These are phyloP conservation scores for Typhlomys cinereus DNA, from an alignment of 2,113 vertebrate species.

Conservation along the genomic window DNA sequence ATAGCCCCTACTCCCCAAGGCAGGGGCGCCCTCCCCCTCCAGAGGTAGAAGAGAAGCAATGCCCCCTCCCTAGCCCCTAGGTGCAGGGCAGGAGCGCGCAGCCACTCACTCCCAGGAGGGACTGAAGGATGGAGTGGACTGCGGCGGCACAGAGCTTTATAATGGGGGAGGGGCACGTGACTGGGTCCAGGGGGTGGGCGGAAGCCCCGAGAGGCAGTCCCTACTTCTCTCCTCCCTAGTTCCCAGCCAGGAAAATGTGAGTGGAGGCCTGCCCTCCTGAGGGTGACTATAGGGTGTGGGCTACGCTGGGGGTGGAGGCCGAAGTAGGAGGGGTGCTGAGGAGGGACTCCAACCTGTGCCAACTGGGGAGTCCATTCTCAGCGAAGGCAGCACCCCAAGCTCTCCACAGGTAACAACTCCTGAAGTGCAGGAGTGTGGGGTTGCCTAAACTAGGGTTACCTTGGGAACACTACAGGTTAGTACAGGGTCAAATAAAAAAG, in stretches of 20 bases:
- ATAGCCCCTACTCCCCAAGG: background rate
- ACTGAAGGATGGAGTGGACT: background rate
- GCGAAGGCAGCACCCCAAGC: background rate
- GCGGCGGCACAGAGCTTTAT: conserved; percentile 4
- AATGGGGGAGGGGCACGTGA: conserved; percentile 68
- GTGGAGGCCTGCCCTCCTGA: conserved; percentile 69
- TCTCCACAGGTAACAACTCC: background rate
- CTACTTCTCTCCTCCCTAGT: background rate
- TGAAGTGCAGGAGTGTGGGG: background rate
- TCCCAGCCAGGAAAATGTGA: conserved; percentile 71
- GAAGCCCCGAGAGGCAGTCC: background rate
- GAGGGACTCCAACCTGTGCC: background rate
- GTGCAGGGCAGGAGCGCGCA: conserved; percentile 35
- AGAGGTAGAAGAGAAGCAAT: background rate
- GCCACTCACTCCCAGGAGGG: conserved; percentile 52
- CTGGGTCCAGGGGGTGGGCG: conserved; percentile 15
- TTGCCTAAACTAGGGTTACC: background rate
- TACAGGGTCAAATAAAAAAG: background rate
- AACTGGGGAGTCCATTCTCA: background rate
- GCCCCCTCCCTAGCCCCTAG: too few species aligned
- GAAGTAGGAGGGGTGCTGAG: background rate
- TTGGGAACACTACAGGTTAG: background rate
- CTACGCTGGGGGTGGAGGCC: background rate
- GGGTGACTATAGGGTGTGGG: conserved; percentile 51
- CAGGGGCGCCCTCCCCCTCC: background rate